Conservation (phyloP, 2,888 invertebrate genomes). For the Synergus itoensis region DNA sequence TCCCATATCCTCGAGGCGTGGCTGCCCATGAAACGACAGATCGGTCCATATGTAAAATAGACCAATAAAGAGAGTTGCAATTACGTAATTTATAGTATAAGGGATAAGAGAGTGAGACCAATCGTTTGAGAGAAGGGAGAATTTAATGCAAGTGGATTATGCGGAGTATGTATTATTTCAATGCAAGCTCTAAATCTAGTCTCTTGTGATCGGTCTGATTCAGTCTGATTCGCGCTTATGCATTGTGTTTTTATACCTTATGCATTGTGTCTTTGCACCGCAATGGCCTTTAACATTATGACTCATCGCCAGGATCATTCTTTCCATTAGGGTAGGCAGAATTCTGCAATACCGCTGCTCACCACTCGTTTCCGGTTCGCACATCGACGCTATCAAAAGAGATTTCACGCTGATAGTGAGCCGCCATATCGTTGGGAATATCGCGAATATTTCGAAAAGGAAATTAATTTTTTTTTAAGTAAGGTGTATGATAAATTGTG, state of each 20-base stretch:
- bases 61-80: constrained; percentile 28
- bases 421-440: constrained; percentile 47
- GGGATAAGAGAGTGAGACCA: neutral
- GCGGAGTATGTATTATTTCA: neutral
- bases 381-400: constrained; percentile 42
- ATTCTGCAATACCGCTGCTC: constrained; percentile 13
- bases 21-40: constrained; percentile 24
- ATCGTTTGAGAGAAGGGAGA: neutral
- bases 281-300: constrained; percentile 19
- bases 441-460: constrained; percentile 45
- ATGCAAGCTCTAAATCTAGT: neutral
- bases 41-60: constrained; percentile 32
- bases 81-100: neutral
- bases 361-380: constrained; percentile 28
- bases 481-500: neutral
- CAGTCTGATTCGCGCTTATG: no score
- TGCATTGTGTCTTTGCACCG: neutral
- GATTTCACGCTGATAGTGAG: constrained; percentile 44
- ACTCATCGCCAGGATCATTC: constrained; percentile 32
- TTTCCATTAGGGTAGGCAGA: constrained; percentile 36
- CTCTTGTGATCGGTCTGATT: neutral
- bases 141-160: neutral
- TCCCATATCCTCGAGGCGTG: constrained; percentile 24
- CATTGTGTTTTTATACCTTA: no score
- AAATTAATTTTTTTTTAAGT: constrained; percentile 46